A percentile compares a stretch with the other conserved stretches of the same genome.
Conservation (phyloP, 2,113 vertebrate genomes). For the Propithecus coquereli region DNA sequence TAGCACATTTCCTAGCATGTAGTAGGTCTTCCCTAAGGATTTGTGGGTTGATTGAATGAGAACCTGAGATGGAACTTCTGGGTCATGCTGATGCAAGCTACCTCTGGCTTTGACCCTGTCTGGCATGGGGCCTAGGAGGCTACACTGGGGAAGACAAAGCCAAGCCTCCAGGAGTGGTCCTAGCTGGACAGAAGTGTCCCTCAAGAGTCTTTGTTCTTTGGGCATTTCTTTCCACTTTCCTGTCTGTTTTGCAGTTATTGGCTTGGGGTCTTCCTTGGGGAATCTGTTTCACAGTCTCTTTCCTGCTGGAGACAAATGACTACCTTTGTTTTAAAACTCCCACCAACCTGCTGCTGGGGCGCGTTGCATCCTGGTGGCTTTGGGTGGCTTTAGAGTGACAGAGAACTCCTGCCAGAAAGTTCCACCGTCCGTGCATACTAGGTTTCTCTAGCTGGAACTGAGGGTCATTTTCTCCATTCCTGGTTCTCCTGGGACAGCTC, state of each 20-base stretch:
- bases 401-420: not conserved
- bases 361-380: slow-evolving; percentile 11
- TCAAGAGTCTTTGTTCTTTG: not conserved
- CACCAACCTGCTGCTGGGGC: not conserved
- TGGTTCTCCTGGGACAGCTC: not conserved
- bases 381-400: not conserved
- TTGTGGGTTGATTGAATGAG: not conserved
- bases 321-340: not conserved
- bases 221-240: not conserved
- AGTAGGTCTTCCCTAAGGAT: not conserved
- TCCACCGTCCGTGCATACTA: not conserved
- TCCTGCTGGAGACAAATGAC: not conserved
- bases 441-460: not conserved
- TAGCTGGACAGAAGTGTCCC: not conserved
- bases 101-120: not conserved
- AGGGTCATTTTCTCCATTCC: slow-evolving; percentile 20
- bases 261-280: not conserved
- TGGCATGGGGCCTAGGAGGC: not conserved
- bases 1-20: not conserved
- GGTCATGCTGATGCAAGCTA: not conserved
- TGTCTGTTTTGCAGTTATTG: not conserved
- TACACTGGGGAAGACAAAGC: not conserved
- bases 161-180: not conserved
- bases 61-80: not conserved
- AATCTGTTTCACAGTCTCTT: not conserved